Conservation (phyloP, 2,888 invertebrate species). For the Epirrita christyi region DNA sequence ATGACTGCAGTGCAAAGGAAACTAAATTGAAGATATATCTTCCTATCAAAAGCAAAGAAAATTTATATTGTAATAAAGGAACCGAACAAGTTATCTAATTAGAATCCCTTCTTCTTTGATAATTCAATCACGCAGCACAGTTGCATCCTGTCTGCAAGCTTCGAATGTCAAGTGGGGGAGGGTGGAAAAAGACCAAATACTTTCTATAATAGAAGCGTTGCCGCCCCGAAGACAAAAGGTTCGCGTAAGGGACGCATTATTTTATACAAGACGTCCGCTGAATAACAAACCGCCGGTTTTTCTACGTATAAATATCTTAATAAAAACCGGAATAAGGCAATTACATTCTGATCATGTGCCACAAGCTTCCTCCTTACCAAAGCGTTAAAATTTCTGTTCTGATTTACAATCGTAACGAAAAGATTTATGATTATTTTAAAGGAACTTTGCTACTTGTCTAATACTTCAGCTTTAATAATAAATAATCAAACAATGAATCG, state of each 20-base stretch:
- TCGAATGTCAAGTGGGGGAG: constrained; percentile 77
- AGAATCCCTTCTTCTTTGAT: constrained; percentile 55
- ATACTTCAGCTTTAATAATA: constrained; percentile 29
- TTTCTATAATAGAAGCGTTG: constrained; percentile 64
- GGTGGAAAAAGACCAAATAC: constrained; percentile 66
- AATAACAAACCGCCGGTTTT: constrained; percentile 74
- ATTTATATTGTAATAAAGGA: neutral
- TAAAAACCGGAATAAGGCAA: constrained; percentile 73
- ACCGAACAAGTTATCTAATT: constrained; percentile 36
- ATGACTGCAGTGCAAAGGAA: too few relatives aligned
- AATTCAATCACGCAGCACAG: constrained; percentile 76
- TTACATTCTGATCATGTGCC: constrained; percentile 79
- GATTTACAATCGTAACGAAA: constrained; percentile 65
- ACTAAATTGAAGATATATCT: neutral
- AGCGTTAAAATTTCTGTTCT: constrained; percentile 61
- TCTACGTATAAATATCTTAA: constrained; percentile 79
- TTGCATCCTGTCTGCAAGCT: constrained; percentile 79
- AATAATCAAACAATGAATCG: constrained; percentile 25
- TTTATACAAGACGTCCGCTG: constrained; percentile 75
- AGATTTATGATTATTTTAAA: constrained; percentile 74
- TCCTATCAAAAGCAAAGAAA: constrained; percentile 1
- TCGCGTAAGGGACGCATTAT: constrained; percentile 77
- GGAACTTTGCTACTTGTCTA: constrained; percentile 53
- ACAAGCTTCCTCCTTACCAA: constrained; percentile 69
- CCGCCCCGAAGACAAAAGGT: constrained; percentile 76